A percentile compares a stretch with the other conserved stretches of the same genome.
Conservation (phyloP, 1,140 invertebrate species). For the Caenorhabditis latens region DNA sequence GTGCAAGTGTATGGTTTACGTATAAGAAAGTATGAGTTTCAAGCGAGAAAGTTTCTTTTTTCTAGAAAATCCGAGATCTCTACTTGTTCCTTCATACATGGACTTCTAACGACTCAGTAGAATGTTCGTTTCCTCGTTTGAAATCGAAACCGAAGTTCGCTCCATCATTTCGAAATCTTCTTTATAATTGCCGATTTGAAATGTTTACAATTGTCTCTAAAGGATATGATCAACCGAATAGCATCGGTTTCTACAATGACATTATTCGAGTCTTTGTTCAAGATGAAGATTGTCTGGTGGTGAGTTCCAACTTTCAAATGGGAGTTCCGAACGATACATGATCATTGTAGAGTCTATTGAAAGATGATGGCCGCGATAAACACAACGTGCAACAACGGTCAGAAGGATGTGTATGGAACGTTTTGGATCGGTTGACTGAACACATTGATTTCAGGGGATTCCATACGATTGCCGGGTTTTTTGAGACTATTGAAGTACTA, state of each 20-base stretch:
- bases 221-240: neutral
- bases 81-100: neutral
- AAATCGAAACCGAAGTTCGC: neutral
- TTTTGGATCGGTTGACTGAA: neutral
- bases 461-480: neutral
- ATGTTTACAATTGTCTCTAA: neutral
- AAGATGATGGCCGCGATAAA: neutral
- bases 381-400: too few species aligned
- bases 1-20: too few species aligned
- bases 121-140: neutral
- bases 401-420: neutral
- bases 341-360: neutral
- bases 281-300: constrained; percentile 1
- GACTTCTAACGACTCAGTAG: neutral
- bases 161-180: neutral
- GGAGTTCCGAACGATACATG: neutral
- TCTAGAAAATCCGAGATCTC: constrained; percentile 20
- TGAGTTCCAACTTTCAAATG: neutral
- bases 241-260: constrained; percentile 10
- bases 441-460: neutral
- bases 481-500: constrained; percentile 1
- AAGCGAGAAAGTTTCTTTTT: too few species aligned
- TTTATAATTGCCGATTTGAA: neutral
- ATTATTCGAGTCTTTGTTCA: constrained; percentile 13
- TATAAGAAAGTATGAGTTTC: too few species aligned